Evolutionary conservation across 2,797 vertebrate genomes (phyloP).

Genomic region (Cyclura pinguis): DNA sequence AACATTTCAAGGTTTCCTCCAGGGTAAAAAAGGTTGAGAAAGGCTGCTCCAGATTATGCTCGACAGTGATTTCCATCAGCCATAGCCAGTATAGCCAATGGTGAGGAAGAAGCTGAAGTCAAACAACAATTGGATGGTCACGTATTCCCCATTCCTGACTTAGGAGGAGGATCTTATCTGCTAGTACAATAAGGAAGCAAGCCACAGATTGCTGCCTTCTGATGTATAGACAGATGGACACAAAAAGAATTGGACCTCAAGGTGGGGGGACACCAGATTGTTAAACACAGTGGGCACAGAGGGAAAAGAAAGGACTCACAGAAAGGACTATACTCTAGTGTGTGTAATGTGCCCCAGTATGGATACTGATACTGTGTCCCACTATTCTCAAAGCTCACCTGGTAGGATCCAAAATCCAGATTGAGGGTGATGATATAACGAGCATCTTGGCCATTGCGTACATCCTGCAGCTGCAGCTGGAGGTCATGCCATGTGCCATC

Average conservation of each 20-base stretch:
- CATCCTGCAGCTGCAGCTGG: conserved; percentile 92
- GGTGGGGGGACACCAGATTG: neutral
- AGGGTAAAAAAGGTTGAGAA: too few species aligned
- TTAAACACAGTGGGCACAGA: neutral
- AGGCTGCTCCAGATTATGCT: too few species aligned
- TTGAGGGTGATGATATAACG: conserved; percentile 91
- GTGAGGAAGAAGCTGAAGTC: too few species aligned
- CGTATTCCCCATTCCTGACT: neutral
- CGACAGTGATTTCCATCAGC: too few species aligned
- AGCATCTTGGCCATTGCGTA: conserved; percentile 87
- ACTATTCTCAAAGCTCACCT: conserved; percentile 78
- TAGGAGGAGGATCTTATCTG: neutral
- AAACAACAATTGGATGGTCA: too few species aligned
- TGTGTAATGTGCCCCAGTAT: neutral
- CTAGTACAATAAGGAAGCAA: neutral
- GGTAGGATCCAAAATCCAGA: conserved; percentile 94
- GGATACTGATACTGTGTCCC: neutral
- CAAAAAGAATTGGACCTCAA: neutral
- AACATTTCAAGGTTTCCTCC: too few species aligned
- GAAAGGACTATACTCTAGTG: neutral
- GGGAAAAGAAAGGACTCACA: neutral
- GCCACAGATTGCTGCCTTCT: neutral
- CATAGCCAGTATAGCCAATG: too few species aligned
- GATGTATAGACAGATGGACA: neutral
- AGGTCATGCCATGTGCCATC: conserved; percentile 98